Base-by-base conservation (phyloP, 2,113 vertebrate species). In the Paracanthobrama guichenoti region DNA sequence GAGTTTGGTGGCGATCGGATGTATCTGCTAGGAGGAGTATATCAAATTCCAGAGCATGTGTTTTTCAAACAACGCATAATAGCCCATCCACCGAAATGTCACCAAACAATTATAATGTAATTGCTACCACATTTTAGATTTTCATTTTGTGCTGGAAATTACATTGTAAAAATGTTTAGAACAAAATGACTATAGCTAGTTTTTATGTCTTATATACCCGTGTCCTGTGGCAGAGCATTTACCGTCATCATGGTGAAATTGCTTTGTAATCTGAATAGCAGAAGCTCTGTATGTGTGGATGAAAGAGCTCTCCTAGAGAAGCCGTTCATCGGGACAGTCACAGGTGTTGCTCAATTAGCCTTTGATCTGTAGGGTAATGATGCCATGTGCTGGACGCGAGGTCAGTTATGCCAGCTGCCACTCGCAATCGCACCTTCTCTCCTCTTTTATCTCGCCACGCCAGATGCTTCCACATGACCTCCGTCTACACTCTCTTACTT, bases 331-430 rank as follows among this genome's bases (percentile, higher is more conserved):
- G 7, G 9, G 5, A 26, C 53, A 18, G 31, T 39, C 28, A 11
- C 69, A 24, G 28, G 66, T 71, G 80, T 82, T 57, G 76, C 22
- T 59, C 76, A 31, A 75, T 83, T 74, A 62, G 7, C 71, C 82
- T 76, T 83, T 83, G 71, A 72, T 74, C 71, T 73, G 55, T 48
- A 18, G 71, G 42, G 39, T 75, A 75, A 83, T 83, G 71, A 64
- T 35, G 71, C 10, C 57, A 9, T 8, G 82, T 50, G 57, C 12
- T 44, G 42, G 57, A 62, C 62, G 57, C 26, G 57, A 46, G 77
- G 39, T 62, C 77, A 79, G 39, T 79, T 79, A 11, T 11, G 42
- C 28, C 71, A 75, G 35, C 55, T 76, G n/a, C 77, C 42, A 14
- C 57, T 71, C 22, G n/a, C 28, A 22, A 28, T 86, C 78, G 35